Evolutionary conservation across 1,140 invertebrate genomes (phyloP), one percentile per base, ranked within the genome.

Genomic region (Lasioglossum baleicum): DNA sequence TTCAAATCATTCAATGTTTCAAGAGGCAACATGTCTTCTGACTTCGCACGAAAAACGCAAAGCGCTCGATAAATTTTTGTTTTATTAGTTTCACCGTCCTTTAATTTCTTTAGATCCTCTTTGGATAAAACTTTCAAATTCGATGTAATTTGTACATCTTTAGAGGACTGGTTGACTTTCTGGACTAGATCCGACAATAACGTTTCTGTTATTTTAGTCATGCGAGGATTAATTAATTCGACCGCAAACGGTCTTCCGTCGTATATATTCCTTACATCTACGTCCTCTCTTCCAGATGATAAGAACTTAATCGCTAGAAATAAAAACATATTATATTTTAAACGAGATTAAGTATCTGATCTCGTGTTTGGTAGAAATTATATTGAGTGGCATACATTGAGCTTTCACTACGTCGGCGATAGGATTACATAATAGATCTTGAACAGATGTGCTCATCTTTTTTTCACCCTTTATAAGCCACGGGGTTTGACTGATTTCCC

Each of bases 271-370:
- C 97, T 92, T 0, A 99, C 98, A 93, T 99, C 98, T 0, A 98
- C 97, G 94, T 99, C 98, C 93, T 99, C 98, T 72, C 98, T 94
- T 0, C 98, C 98, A 76, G 98, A 98, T 7, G 98, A 95, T 84
- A 97, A 96, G 95, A 99, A 96, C 91, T 96, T 95, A 86, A 91
- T 87, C 90, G 94, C 93, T 94, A 85, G 73, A 69, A 11, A 66
- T 53, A 60, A 67, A 68, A 26, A 56, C 0, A 17, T 2, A 31
- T 53, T 56, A 22, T 70, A 44, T 63, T 56, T 44, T 44, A 22
- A 64, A 40, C 42, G 8, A 81, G 74, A 66, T 77, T 15, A 53
- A 4, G 15, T 53, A 53, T 17, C 17, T n/a, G 6, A 58, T 58
- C 17, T n/a, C 7, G n/a, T 2, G 17, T n/a, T 22, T 10, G 17